Percentiles rank a stretch among this genome's conserved stretches.
phyloP scores from a whole-genome alignment of 2,888 invertebrate species.

The Agrochola macilenta region DNA sequence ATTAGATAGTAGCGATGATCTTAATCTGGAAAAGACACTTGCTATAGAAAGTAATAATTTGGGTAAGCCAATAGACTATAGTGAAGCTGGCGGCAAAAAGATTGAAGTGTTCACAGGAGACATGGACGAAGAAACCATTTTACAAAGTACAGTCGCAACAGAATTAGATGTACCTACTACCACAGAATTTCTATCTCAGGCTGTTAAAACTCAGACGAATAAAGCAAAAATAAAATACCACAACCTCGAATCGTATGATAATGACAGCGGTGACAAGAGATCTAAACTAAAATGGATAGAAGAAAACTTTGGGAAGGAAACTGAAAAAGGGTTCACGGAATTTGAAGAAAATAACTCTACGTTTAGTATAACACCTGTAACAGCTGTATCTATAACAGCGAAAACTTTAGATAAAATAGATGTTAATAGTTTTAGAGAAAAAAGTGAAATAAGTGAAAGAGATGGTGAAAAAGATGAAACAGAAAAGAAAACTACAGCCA shows the following conservation, averaged over 20 bases:
- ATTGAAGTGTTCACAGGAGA: conserved; percentile 68
- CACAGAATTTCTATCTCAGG: conserved; percentile 7
- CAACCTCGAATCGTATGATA: conserved; percentile 30
- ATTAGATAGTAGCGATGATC: conserved; percentile 6
- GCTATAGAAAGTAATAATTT: conserved; percentile 21
- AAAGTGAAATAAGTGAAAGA: conserved; percentile 27
- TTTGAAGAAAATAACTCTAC: conserved; percentile 32
- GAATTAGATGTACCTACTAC: conserved; percentile 22
- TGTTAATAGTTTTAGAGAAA: conserved; percentile 71
- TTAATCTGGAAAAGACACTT: conserved; percentile 9
- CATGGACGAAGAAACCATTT: conserved; percentile 60
- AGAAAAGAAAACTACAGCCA: background rate
- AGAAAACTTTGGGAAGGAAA: conserved; percentile 72
- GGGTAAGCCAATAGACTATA: conserved; percentile 1
- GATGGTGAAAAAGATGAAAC: background rate
- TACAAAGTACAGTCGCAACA: conserved; percentile 12
- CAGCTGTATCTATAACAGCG: background rate
- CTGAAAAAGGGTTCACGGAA: conserved; percentile 46
- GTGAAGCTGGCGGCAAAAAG: conserved; percentile 43
- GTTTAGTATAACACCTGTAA: background rate
- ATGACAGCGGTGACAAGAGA: conserved; percentile 42
- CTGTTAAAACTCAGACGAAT: background rate
- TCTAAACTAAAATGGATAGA: conserved; percentile 73
- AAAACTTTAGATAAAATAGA: conserved; percentile 49
- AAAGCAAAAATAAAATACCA: conserved; percentile 31